A percentile compares a stretch with the other conserved stretches of the same genome.
These are phyloP conservation scores for Agrotis puta DNA, from an alignment of 2,888 invertebrate genomes.

Conservation along the genomic window DNA sequence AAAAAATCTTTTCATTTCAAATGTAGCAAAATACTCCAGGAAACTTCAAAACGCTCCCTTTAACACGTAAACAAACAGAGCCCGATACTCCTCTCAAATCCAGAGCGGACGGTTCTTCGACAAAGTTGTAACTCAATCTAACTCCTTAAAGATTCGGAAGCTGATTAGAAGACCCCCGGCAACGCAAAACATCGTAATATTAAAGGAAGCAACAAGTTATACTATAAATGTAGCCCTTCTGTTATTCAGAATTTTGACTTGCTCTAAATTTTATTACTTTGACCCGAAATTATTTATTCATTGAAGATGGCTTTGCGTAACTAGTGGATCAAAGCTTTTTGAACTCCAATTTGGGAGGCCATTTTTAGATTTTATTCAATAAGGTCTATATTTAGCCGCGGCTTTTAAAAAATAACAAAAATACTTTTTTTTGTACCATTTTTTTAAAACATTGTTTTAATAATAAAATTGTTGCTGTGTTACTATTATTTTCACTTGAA, in stretches of 20 bases:
- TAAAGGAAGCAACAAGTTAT: conserved; percentile 77
- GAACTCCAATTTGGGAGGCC: conserved; percentile 23
- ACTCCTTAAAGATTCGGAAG: conserved; percentile 78
- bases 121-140: conserved; percentile 80
- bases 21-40: conserved; percentile 24
- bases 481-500: too few species aligned
- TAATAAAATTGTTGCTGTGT: too few species aligned
- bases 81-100: conserved; percentile 62
- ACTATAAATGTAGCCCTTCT: conserved; percentile 67
- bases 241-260: conserved; percentile 64
- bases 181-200: conserved; percentile 70
- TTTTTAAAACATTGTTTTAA: too few species aligned
- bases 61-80: conserved; percentile 64
- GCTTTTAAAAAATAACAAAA: not conserved
- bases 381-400: not conserved
- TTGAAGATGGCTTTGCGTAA: conserved; percentile 53
- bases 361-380: conserved; percentile 35
- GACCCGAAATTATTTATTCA: conserved; percentile 55
- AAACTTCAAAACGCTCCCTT: conserved; percentile 53
- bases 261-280: conserved; percentile 45
- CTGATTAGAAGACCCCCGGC: conserved; percentile 75
- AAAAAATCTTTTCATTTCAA: too few species aligned
- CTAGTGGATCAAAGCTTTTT: conserved; percentile 58
- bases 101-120: conserved; percentile 65
- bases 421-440: not conserved